These are phyloP conservation scores for Regulus satrapa DNA, from an alignment of 2,113 vertebrate species.

Conservation along the genomic window DNA sequence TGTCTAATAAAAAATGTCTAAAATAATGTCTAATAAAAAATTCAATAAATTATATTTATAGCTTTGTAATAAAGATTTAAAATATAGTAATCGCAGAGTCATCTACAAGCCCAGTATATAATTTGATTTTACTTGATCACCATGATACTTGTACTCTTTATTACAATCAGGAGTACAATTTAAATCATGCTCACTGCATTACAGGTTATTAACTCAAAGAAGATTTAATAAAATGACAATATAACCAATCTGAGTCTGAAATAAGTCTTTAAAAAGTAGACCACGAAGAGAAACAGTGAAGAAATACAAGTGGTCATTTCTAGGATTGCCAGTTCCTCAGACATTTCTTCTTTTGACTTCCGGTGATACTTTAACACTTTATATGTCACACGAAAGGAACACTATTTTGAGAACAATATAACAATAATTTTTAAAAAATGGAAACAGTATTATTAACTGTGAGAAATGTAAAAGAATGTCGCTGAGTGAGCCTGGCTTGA, in stretches of 20 bases:
- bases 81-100: not conserved
- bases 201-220: slow-evolving; percentile 29
- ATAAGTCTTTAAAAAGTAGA: not conserved
- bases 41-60: not conserved
- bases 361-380: not conserved
- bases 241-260: not conserved
- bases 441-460: not conserved
- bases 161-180: not conserved
- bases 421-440: not conserved
- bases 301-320: not conserved
- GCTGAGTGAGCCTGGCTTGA: not conserved
- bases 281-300: not conserved
- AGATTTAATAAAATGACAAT: slow-evolving; percentile 30
- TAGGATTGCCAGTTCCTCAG: not conserved
- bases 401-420: not conserved
- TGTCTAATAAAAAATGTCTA: not conserved
- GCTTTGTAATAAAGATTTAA: not conserved
- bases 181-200: slow-evolving; percentile 29
- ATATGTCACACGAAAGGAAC: not conserved
- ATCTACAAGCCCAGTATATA: not conserved
- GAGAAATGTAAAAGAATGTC: not conserved
- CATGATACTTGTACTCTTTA: not conserved
- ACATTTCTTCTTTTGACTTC: not conserved
- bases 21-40: not conserved
- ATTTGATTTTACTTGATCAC: slow-evolving; percentile 38